Conservation (phyloP, 2,113 vertebrate species). For the Aegithalos caudatus region DNA sequence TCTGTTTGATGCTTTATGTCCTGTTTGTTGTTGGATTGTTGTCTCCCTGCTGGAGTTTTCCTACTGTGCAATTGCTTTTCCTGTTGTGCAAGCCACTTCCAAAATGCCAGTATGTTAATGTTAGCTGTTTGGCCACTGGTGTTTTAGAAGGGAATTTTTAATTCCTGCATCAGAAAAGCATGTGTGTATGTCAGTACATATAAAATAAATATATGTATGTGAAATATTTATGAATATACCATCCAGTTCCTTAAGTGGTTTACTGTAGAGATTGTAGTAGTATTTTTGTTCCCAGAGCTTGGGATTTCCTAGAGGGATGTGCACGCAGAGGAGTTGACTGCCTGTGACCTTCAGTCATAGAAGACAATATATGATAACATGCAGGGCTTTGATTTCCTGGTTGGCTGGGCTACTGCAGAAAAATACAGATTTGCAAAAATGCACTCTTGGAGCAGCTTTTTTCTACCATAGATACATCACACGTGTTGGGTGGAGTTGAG, state of each 20-base stretch:
- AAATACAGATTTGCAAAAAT: background rate
- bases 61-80: background rate
- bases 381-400: background rate
- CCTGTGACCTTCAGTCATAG: background rate
- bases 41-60: conserved; percentile 20
- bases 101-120: background rate
- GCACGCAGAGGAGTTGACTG: fast-evolving
- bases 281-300: background rate
- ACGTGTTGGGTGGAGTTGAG: background rate
- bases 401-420: background rate
- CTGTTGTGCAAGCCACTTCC: background rate
- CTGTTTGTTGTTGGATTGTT: conserved; percentile 17
- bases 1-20: background rate
- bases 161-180: background rate
- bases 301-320: background rate
- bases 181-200: background rate
- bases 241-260: background rate
- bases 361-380: background rate
- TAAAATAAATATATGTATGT: background rate
- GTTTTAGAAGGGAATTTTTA: background rate
- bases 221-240: background rate
- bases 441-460: background rate
- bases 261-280: background rate
- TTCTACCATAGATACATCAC: background rate
- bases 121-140: background rate